These are phyloP conservation scores for Theonella swinhoei DNA, from an alignment of 37 sponge, comb jelly and placozoan species.

Conservation along the genomic window DNA sequence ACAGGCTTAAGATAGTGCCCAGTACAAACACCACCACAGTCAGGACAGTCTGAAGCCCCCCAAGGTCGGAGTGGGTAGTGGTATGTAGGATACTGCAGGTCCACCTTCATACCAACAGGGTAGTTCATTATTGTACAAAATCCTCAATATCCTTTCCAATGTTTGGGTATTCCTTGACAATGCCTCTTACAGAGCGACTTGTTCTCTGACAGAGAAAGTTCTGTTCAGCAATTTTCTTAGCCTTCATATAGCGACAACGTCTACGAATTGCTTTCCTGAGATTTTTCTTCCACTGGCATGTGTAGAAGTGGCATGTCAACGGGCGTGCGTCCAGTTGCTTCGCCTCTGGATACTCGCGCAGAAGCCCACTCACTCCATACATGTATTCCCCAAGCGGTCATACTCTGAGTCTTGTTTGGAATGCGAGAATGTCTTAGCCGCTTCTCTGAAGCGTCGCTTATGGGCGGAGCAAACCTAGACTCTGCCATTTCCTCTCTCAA, in stretches of 20 bases:
- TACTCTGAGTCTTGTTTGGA: not conserved
- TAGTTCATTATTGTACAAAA: slow-evolving; percentile 12
- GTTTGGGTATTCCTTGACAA: not conserved
- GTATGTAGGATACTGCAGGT: too few species aligned
- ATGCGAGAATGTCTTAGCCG: not conserved
- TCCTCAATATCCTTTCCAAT: slow-evolving; percentile 29
- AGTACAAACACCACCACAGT: too few species aligned
- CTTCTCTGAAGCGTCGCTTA: not conserved
- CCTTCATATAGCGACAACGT: not conserved
- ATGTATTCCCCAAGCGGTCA: slow-evolving; percentile 23
- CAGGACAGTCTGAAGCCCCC: too few species aligned
- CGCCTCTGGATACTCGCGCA: not conserved
- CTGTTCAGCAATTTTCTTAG: slow-evolving; percentile 8
- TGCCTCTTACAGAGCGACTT: not conserved
- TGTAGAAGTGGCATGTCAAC: too few species aligned
- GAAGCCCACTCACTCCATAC: slow-evolving; percentile 33
- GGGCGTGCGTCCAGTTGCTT: too few species aligned
- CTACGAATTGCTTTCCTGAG: slow-evolving; percentile 9
- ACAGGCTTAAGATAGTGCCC: too few species aligned
- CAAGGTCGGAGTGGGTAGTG: too few species aligned
- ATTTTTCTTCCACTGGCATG: too few species aligned
- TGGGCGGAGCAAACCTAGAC: slow-evolving; percentile 4
- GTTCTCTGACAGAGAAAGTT: slow-evolving; percentile 7
- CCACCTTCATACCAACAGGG: too few species aligned
- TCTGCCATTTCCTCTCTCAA: too few species aligned